Base-by-base conservation (phyloP, 2,113 vertebrate species). In the Amia ocellicauda region DNA sequence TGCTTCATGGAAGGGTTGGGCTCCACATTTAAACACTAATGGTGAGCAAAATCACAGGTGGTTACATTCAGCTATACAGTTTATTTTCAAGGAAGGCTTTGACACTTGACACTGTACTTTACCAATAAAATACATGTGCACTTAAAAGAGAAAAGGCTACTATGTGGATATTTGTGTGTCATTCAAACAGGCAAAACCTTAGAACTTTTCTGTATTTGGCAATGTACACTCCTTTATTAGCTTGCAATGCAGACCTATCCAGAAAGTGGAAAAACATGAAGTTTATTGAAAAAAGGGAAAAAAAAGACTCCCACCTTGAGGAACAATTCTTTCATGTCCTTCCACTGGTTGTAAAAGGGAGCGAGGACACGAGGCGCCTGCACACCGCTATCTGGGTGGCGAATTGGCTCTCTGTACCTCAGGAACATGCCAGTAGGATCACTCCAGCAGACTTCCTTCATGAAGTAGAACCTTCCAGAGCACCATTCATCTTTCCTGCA, bases 391-490 rank as follows among this genome's bases (percentile, higher is more conserved):
- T 76, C 78, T 2, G 64, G 0, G 3, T 24, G 27, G 1, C 69
- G 67, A 19, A 58, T 74, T 57, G 81, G 70, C 1, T 7, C 26
- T 50, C 41, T 84, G 62, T 91, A 91, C 28, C 87, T 81, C n/a
- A 49, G 54, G 60, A 91, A 91, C 84, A 90, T 84, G 1, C 0
- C 20, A 0, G 86, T 91, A 0, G 86, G 72, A 63, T 91, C 89
- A 2, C 55, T 61, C 89, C 89, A 91, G 74, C 85, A 91, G 60
- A 90, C 87, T 3, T 90, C 88, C 54, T 86, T 89, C 58, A 87
- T 74, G 69, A 87, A 79, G 79, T 86, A 85, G 74, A 91, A 91
- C 19, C 52, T 71, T 14, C 89, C 89, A 0, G 55, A 80, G 43
- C 76, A 78, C 79, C 80, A 81, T 11, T 47, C 17, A 3, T 69